Conservation (phyloP, 2,113 vertebrate species). For the Catagonus wagneri region DNA sequence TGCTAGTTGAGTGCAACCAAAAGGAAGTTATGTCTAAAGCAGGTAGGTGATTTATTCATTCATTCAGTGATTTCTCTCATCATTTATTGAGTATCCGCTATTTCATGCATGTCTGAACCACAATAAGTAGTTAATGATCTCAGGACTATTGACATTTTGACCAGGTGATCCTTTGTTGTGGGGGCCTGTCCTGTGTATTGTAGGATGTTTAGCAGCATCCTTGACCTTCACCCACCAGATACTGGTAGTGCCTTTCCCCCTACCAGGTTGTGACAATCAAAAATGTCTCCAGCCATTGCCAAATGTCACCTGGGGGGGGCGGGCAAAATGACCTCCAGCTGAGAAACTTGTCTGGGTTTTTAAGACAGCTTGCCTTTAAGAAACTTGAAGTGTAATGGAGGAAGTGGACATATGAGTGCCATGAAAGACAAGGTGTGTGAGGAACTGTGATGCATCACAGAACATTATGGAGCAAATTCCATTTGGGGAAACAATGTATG, state of each 20-base stretch:
- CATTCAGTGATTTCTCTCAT: neutral
- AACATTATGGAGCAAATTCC: neutral
- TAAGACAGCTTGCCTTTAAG: neutral
- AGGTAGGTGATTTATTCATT: neutral
- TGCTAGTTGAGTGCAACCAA: neutral
- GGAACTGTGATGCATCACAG: neutral
- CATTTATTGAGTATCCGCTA: neutral
- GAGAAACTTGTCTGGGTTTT: neutral
- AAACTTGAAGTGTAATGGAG: neutral
- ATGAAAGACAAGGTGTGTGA: neutral
- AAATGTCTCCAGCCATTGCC: neutral
- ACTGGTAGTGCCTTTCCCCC: neutral
- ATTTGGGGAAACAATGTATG: neutral
- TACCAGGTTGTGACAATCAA: neutral
- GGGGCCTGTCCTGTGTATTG: neutral
- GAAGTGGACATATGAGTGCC: neutral
- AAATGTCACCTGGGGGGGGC: neutral
- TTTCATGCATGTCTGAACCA: neutral
- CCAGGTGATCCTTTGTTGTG: neutral
- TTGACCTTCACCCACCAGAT: neutral
- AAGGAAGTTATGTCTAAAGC: neutral
- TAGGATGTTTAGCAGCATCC: neutral
- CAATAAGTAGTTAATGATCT: neutral
- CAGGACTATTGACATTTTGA: neutral
- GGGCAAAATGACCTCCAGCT: neutral